Evolutionary conservation across 2,797 vertebrate genomes (phyloP).

Genomic region (Poecilia wingei): DNA sequence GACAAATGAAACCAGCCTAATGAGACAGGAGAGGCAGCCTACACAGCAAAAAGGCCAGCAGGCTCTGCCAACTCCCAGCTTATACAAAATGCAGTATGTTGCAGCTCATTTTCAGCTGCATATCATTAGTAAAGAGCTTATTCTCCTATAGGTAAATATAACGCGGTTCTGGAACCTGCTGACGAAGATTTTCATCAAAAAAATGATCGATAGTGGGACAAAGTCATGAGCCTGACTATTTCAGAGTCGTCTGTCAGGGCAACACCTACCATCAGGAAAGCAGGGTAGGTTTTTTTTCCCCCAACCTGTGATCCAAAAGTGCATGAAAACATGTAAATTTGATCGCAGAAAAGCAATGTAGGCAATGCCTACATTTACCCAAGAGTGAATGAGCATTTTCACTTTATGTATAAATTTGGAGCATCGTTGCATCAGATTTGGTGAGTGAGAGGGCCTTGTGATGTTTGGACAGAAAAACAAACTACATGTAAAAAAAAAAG

Average conservation of each 20-base stretch:
- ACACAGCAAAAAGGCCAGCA: background rate
- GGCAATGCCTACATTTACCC: background rate
- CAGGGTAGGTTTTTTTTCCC: background rate
- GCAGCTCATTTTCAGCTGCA: background rate
- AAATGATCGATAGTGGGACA: background rate
- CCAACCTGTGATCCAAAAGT: background rate
- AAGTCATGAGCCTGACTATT: background rate
- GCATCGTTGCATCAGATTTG: background rate
- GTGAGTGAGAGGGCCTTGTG: background rate
- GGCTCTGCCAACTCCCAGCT: background rate
- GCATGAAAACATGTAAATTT: background rate
- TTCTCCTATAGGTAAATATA: background rate
- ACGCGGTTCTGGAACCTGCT: background rate
- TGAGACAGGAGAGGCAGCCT: slow-evolving; percentile 1
- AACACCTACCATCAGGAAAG: background rate
- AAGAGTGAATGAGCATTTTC: background rate
- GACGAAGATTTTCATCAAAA: slow-evolving; percentile 1
- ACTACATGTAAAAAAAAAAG: background rate
- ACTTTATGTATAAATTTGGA: background rate
- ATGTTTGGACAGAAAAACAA: background rate
- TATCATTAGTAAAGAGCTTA: background rate
- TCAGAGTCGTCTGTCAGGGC: background rate
- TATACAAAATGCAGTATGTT: background rate
- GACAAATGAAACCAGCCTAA: background rate
- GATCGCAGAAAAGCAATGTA: background rate